Evolutionary conservation across 2,888 invertebrate species (phyloP).

Genomic region (Callyntrura sp.): DNA sequence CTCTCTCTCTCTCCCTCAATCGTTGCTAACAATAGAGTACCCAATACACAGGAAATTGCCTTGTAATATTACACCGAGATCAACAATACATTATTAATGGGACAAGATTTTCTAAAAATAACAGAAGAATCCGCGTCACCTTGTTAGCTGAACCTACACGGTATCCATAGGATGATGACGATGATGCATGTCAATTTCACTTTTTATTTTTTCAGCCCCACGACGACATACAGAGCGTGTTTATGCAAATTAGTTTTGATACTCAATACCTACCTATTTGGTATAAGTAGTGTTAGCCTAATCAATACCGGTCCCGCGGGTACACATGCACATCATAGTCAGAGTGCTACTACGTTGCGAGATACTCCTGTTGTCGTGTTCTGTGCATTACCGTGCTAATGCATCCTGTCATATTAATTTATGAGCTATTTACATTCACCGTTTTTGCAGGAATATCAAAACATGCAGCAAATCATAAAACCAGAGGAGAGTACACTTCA

Average conservation of each 20-base stretch:
- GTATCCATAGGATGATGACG: background rate
- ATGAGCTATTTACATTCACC: conserved; percentile 46
- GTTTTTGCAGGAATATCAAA: conserved; percentile 3
- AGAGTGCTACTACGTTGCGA: background rate
- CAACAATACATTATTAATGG: background rate
- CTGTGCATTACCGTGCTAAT: background rate
- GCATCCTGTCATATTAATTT: conserved; percentile 29
- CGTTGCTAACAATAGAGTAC: background rate
- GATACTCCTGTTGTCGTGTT: background rate
- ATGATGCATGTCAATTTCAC: background rate
- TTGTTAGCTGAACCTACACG: background rate
- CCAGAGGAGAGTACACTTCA: background rate
- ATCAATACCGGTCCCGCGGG: background rate
- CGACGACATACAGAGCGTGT: conserved; percentile 13
- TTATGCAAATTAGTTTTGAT: conserved; percentile 59
- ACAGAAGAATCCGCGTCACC: background rate
- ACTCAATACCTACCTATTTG: background rate
- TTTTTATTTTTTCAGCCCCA: background rate
- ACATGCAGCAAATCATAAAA: conserved; percentile 28
- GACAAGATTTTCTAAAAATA: conserved; percentile 12
- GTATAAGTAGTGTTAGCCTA: conserved; percentile 8
- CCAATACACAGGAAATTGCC: background rate
- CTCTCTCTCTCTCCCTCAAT: background rate
- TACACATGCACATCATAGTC: background rate
- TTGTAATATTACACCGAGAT: background rate